A percentile compares a stretch with the other conserved stretches of the same genome.
These are phyloP conservation scores for Napeogenes inachia DNA, from an alignment of 2,888 invertebrate species.

Conservation along the genomic window DNA sequence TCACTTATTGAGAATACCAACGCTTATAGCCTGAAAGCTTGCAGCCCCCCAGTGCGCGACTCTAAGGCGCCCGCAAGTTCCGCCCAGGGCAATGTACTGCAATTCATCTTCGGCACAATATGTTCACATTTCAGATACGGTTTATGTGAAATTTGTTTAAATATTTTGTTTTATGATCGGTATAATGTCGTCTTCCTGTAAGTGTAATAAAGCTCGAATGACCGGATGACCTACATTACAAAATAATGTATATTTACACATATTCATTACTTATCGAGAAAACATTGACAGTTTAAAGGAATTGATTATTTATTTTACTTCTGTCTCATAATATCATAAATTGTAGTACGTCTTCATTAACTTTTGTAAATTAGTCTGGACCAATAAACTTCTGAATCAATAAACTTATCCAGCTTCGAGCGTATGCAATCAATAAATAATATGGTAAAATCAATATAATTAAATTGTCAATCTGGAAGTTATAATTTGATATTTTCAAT, in stretches of 20 bases:
- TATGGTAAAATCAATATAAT: too few relatives aligned
- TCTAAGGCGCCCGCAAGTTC: constrained; percentile 20
- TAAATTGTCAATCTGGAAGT: too few relatives aligned
- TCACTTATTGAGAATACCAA: not conserved
- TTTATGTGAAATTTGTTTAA: not conserved
- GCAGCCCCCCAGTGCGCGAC: constrained; percentile 21
- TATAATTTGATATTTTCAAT: too few relatives aligned
- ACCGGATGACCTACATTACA: not conserved
- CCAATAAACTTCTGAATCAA: too few relatives aligned
- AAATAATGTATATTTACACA: constrained; percentile 1
- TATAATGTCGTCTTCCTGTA: constrained; percentile 6
- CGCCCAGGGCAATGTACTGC: constrained; percentile 20
- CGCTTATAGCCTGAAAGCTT: constrained; percentile 6
- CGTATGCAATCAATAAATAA: too few relatives aligned
- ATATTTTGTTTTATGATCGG: constrained; percentile 4
- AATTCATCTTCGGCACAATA: constrained; percentile 2
- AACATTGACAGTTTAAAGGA: not conserved
- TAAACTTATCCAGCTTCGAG: too few relatives aligned
- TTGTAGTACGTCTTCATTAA: too few relatives aligned
- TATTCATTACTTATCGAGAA: not conserved
- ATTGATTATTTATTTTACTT: too few relatives aligned
- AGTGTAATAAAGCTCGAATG: constrained; percentile 1
- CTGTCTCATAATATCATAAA: too few relatives aligned
- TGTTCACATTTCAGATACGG: constrained; percentile 1
- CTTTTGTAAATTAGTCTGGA: too few relatives aligned